Percentiles rank a stretch among this genome's conserved stretches.
Conservation (phyloP, 2,113 vertebrate genomes). For the Microcebus tavaratra region DNA sequence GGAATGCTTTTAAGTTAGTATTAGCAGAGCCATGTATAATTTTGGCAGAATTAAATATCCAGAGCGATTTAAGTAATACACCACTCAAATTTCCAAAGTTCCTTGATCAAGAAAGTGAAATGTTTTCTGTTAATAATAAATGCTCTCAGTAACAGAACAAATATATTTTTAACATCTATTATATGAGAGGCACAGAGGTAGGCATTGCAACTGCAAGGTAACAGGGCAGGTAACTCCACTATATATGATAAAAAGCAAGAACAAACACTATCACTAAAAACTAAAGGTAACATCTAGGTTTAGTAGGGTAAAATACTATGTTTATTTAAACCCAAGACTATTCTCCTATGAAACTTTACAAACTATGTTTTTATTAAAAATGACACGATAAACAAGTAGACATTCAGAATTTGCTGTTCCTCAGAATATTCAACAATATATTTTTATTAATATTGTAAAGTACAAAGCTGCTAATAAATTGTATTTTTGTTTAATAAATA, state of each 20-base stretch:
- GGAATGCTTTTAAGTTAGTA: not conserved
- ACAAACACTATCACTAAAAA: not conserved
- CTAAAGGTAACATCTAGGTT: not conserved
- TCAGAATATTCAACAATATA: not conserved
- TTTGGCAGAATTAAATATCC: not conserved
- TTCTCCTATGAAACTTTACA: not conserved
- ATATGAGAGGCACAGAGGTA: not conserved
- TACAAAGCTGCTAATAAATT: not conserved
- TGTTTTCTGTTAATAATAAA: not conserved
- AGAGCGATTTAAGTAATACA: not conserved
- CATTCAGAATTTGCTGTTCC: not conserved
- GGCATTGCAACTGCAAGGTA: not conserved
- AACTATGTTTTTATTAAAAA: not conserved
- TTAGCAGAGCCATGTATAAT: not conserved
- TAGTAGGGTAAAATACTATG: not conserved
- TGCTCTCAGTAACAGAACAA: not conserved
- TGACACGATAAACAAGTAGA: not conserved
- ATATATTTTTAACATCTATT: not conserved
- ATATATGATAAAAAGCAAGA: not conserved
- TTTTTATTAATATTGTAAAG: not conserved
- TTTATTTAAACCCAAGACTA: not conserved
- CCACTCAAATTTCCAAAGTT: not conserved
- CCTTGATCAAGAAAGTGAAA: not conserved
- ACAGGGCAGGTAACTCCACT: not conserved
- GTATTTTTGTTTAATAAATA: not conserved